Evolutionary conservation across 2,888 invertebrate species (phyloP).

Genomic region (Stegophylla sp.): DNA sequence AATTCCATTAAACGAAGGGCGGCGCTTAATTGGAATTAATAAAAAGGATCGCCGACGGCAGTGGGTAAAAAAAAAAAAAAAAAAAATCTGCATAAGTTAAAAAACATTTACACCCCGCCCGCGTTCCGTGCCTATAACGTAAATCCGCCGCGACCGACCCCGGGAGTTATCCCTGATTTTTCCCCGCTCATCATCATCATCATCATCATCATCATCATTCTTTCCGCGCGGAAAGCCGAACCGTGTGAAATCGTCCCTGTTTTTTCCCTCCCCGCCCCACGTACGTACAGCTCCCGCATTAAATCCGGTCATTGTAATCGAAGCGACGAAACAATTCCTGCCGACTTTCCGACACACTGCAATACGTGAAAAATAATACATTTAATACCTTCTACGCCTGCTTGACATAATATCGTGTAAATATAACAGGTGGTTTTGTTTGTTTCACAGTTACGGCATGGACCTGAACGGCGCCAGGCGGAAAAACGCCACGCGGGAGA

Average conservation of each 20-base stretch:
- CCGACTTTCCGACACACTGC: not conserved
- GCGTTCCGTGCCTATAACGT: not conserved
- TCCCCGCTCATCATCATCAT: slow-evolving; percentile 50
- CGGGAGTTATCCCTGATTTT: slow-evolving; percentile 51
- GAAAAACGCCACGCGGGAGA: slow-evolving; percentile 98
- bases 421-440: too few species aligned
- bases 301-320: not conserved
- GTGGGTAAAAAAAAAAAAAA: slow-evolving; percentile 34
- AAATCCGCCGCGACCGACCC: not conserved
- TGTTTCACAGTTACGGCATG: slow-evolving; percentile 83
- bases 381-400: not conserved
- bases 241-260: slow-evolving; percentile 35
- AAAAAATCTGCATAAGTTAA: slow-evolving; percentile 58
- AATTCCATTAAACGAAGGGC: slow-evolving; percentile 55
- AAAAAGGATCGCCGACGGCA: slow-evolving; percentile 45
- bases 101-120: slow-evolving; percentile 50
- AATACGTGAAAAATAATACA: not conserved
- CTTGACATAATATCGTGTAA: too few species aligned
- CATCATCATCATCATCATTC: too few species aligned
- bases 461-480: slow-evolving; percentile 93
- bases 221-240: slow-evolving; percentile 7
- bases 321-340: not conserved
- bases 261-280: not conserved
- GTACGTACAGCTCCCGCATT: not conserved
- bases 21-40: slow-evolving; percentile 58